Base-by-base conservation (phyloP, 1,140 invertebrate species). In the Zaprionus inermis region DNA sequence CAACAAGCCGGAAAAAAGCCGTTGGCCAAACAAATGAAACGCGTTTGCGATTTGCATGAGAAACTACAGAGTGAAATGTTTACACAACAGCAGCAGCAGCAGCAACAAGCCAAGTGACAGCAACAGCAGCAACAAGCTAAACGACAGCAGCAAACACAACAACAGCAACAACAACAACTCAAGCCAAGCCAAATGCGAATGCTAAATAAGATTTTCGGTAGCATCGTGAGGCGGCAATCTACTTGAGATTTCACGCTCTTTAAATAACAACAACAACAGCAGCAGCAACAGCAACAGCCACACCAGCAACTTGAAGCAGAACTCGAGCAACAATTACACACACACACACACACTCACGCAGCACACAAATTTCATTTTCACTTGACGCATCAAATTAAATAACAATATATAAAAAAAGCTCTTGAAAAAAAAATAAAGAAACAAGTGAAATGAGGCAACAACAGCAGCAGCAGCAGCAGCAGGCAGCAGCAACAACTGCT, bases 161-260 rank as follows among this genome's bases (percentile, higher is more conserved):
- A 38, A n/a, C 14, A 36, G 11, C 36, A n/a, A 6, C 41, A 52
- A 52, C 55, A 66, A 32, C 60, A 52, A 54, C 44, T n/a, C 36
- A 44, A 44, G 38, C 11, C 46, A 49, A 49, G 46, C 46, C 60
- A 63, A 63, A 63, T 22, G 38, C 24, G 49, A 36, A 38, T 64
- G 46, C 61, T 63, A 63, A 63, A 63, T 63, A 49, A 52, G 59
- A 52, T 63, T 54, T 61, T 36, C 34, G 51, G 51, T 59, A 79
- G 76, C 68, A 76, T 56, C 82, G 82, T 86, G 82, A 86, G 78
- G 80, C 66, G 71, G 63, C 83, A 79, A 85, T 72, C 83, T 83
- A 88, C 84, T 88, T 83, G 77, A 89, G 72, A 79, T 82, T 88
- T 88, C 84, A 88, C 80, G 83, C 77, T 88, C 81, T 83, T 89